Evolutionary conservation across 2,797 vertebrate species (phyloP), one percentile per base, ranked within the genome.

Genomic region (Cyprinodon diabolis): DNA sequence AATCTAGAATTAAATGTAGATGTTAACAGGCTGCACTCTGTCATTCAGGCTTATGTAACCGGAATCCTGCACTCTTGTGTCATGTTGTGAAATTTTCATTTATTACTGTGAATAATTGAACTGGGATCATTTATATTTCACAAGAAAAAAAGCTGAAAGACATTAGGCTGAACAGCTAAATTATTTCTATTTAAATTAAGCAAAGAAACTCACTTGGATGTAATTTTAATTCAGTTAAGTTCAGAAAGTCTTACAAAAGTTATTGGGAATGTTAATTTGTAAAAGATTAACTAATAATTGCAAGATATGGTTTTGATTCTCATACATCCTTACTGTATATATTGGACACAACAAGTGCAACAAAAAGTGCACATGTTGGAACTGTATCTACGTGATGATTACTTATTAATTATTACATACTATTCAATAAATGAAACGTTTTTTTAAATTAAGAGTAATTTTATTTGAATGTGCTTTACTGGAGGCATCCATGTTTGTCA

Each of bases 41-140:
- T 58, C 48, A 58, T 77, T 75, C 48, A 15, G 52, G 66, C 68
- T 80, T 74, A 67, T 17, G 54, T 68, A 67, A 76, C 85, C 13
- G 74, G 86, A 83, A 81, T 82, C 75, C 51, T 35, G 30, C 69
- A 73, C 55, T 69, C 51, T 66, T 55, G n/a, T 54, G 65, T 75
- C 49, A 37, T 48, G 25, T 47, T 13, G 70, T 55, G 56, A 72
- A 47, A 71, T 49, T 75, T 57, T 49, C 48, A 52, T 75, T n/a
- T 48, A 40, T 66, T 8, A 45, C 66, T 62, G 49, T 78, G 37
- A 81, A 77, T 15, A n/a, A 82, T 76, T 13, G 12, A 56, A 13
- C 40, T 45, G 8, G 40, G 62, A n/a, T 65, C 37, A 13, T 65
- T n/a, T 65, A 43, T 65, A 45, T 65, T 23, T 65, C 62, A 23